Evolutionary conservation across 2,113 vertebrate species (phyloP).

Genomic region (Antigone vipio): DNA sequence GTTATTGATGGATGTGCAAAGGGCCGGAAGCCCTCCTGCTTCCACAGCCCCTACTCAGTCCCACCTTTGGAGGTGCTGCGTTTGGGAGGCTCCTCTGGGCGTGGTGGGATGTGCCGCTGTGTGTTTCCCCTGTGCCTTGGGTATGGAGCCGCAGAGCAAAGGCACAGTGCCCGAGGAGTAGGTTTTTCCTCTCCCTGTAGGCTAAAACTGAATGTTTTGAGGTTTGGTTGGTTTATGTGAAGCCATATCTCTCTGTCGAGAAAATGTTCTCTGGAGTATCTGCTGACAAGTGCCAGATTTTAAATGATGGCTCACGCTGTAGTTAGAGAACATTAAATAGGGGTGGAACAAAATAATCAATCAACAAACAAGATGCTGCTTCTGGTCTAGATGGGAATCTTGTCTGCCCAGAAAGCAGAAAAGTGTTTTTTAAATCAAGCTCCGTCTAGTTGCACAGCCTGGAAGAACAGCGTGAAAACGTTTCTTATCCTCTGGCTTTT

Average conservation of each 20-base stretch:
- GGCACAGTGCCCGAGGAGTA: rapidly evolving
- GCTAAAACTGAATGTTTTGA: neutral
- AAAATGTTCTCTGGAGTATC: neutral
- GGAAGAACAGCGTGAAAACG: neutral
- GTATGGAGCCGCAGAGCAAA: neutral
- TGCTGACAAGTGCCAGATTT: neutral
- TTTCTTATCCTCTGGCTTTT: neutral
- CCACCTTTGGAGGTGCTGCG: neutral
- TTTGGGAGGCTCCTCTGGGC: neutral
- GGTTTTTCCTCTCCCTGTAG: neutral
- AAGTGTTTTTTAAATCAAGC: neutral
- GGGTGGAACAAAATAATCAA: neutral
- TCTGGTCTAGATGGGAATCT: neutral
- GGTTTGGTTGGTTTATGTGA: neutral
- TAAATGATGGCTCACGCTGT: neutral
- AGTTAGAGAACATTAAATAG: neutral
- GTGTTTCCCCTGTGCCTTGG: neutral
- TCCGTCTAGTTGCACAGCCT: neutral
- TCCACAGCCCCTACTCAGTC: neutral
- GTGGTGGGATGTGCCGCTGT: neutral
- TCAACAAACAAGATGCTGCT: neutral
- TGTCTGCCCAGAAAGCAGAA: neutral
- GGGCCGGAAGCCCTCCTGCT: neutral
- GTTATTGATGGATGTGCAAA: too few species aligned
- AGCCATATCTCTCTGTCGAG: neutral